A percentile compares a stretch with the other conserved stretches of the same genome.
phyloP scores from a whole-genome alignment of 1,140 invertebrate genomes.

The Solen grandis region DNA sequence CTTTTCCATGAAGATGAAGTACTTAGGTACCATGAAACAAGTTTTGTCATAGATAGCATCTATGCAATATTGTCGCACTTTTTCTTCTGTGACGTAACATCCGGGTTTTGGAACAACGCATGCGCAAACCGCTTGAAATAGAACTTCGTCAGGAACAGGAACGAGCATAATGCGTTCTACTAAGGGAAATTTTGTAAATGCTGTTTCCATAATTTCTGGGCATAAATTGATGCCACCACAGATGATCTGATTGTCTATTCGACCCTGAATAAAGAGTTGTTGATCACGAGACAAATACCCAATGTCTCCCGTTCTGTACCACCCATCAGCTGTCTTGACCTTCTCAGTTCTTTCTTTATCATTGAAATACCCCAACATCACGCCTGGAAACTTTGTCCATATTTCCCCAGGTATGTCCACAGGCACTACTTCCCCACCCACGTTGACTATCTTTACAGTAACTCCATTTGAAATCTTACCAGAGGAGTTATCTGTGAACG shows the following conservation, averaged over 20 bases:
- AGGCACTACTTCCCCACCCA: background rate
- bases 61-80: background rate
- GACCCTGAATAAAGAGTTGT: slow-evolving; percentile 18
- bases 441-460: slow-evolving; percentile 41
- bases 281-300: slow-evolving; percentile 66
- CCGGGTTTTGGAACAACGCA: slow-evolving; percentile 1
- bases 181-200: background rate
- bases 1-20: slow-evolving; percentile 9
- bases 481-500: no score
- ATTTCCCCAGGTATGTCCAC: slow-evolving; percentile 1
- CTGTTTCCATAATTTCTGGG: no score
- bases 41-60: background rate
- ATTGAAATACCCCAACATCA: no score
- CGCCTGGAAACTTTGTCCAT: no score
- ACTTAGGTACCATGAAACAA: background rate
- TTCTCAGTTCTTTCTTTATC: no score
- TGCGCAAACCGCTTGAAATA: slow-evolving; percentile 19
- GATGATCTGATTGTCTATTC: no score
- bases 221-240: no score
- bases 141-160: slow-evolving; percentile 33
- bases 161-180: slow-evolving; percentile 29
- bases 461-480: no score
- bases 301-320: slow-evolving; percentile 80
- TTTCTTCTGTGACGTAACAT: background rate
- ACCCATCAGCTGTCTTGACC: no score